A percentile compares a stretch with the other conserved stretches of the same genome.
These are phyloP conservation scores for Heterochromis multidens DNA, from an alignment of 2,113 vertebrate species.

Conservation along the genomic window DNA sequence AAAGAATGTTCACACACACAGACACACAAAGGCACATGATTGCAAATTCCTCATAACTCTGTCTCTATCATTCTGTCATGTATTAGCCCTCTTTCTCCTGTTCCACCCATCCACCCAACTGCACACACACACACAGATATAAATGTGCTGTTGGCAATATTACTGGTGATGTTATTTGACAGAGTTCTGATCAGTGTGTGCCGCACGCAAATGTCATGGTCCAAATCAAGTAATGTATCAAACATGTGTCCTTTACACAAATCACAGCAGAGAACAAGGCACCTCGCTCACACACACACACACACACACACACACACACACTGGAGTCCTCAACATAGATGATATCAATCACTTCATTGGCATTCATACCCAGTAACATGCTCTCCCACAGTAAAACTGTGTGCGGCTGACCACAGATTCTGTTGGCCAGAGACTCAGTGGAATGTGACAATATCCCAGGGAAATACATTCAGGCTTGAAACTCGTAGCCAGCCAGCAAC, in stretches of 20 bases:
- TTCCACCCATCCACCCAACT: conserved; percentile 34
- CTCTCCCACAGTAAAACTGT: conserved; percentile 61
- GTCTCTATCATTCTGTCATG: conserved; percentile 45
- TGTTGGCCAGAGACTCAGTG: conserved; percentile 28
- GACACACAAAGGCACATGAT: conserved; percentile 18
- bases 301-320: not conserved
- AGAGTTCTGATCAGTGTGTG: conserved; percentile 57
- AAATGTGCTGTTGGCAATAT: conserved; percentile 36
- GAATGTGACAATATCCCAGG: conserved; percentile 55
- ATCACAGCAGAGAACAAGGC: conserved; percentile 24
- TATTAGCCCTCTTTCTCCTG: conserved; percentile 26
- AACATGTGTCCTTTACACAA: conserved; percentile 56
- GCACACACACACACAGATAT: not conserved
- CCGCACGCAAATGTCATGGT: conserved; percentile 59
- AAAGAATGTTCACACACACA: conserved; percentile 49
- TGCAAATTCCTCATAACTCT: conserved; percentile 48
- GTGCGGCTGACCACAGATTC: conserved; percentile 53
- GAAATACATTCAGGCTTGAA: conserved; percentile 32
- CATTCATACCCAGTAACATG: conserved; percentile 30
- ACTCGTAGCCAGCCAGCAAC: not conserved
- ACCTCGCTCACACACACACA: not conserved
- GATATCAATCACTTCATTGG: conserved; percentile 57
- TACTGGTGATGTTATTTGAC: conserved; percentile 55
- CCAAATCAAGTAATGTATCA: conserved; percentile 63
- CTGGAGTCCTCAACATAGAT: conserved; percentile 1